Evolutionary conservation across 2,888 invertebrate species (phyloP), one percentile per base, ranked within the genome.

Genomic region (Chorisops tibialis): DNA sequence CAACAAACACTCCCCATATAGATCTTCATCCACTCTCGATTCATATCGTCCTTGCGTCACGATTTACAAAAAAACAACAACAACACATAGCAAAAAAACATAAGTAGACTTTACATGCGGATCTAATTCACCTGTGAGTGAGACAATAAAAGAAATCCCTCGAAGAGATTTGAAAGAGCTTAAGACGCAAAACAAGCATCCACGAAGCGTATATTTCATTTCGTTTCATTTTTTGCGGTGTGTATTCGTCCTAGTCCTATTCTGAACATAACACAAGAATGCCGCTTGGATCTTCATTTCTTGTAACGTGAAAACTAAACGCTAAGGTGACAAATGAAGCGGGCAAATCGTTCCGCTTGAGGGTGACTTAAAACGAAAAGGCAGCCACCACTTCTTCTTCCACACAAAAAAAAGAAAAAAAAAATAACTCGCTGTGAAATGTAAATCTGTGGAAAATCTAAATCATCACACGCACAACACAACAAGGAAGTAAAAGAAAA

Each of bases 111-210:
- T 30, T 30, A 30, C 45, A 45, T 19, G 5, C 19, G 24, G n/a
- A 43, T 30, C 39, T 41, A 41, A 41, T 50, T 50, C 59, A 59
- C 59, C 41, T 50, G 59, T 9, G 21, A 60, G 51, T 60, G 50
- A 51, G 49, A 60, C 56, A 60, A 63, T 63, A 56, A 63, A 56
- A 56, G 38, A 52, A 63, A 63, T 60, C 60, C 60, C 37, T 30
- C 18, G 16, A 45, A 50, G 61, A 61, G 54, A 61, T 61, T 54
- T 47, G 7, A 52, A 52, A 39, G 52, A 52, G 18, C 38, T 38
- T 21, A 16, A 14, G 16, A 3, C 16, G 14, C 6, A 16, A 12
- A 50, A 18, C 4, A n/a, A 19, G 48, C 9, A 21, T 11, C 45
- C 45, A 9, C 7, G 45, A 12, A 45, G 11, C 19, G 3, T 16